Percentiles rank a stretch among this genome's conserved stretches.
Evolutionary conservation across 64 coral and sea anemone species (phyloP).

Genomic region (Actinia tenebrosa): DNA sequence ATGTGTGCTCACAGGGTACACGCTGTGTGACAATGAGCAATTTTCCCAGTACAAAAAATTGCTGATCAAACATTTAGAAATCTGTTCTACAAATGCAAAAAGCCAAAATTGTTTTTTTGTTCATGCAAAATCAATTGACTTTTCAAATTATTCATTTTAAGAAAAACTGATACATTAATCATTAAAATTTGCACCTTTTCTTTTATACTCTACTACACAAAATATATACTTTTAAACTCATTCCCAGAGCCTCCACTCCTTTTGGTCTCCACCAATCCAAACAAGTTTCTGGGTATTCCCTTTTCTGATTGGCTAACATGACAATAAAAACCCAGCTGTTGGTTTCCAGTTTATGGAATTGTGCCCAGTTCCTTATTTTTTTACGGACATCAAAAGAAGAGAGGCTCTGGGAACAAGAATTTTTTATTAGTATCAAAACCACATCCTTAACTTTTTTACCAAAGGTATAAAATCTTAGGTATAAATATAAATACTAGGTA

Average conservation of each 20-base stretch:
- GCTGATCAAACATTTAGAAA: not conserved
- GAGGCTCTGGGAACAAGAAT: not conserved
- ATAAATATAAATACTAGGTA: not conserved
- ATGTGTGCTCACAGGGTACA: too few relatives aligned
- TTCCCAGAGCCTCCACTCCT: not conserved
- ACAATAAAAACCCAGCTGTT: not conserved
- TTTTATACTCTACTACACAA: not conserved
- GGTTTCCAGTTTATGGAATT: not conserved
- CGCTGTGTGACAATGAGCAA: too few relatives aligned
- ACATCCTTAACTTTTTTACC: not conserved
- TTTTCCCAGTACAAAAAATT: too few relatives aligned
- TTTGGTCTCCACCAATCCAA: not conserved
- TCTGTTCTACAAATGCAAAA: not conserved
- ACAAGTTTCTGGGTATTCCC: not conserved
- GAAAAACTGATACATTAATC: not conserved
- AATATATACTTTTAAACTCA: not conserved
- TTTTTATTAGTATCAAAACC: not conserved
- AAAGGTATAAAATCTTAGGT: not conserved
- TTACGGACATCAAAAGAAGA: too few relatives aligned
- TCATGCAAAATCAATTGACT: not conserved
- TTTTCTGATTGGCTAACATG: not conserved
- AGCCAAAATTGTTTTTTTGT: not conserved
- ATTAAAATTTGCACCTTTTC: not conserved
- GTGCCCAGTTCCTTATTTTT: not conserved
- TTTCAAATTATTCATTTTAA: not conserved